phyloP scores from a whole-genome alignment of 2,113 vertebrate species.

The Aldabrachelys gigantea region DNA sequence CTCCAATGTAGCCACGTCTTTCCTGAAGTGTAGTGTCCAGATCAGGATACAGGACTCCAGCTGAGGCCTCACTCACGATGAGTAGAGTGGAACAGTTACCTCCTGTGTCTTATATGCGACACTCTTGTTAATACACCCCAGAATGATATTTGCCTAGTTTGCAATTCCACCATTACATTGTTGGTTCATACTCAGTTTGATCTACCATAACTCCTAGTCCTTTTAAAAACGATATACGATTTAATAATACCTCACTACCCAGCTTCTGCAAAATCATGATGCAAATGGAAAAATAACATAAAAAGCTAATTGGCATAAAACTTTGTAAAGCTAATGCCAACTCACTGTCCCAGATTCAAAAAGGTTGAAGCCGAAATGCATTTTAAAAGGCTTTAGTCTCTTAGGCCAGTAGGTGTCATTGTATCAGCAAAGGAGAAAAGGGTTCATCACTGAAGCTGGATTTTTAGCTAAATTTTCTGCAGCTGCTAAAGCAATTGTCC shows the following conservation, averaged over 20 bases:
- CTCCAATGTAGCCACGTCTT: background rate
- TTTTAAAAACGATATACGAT: background rate
- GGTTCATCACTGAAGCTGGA: background rate
- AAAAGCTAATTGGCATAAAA: background rate
- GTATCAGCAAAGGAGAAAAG: background rate
- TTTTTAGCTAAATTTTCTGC: background rate
- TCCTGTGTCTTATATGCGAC: background rate
- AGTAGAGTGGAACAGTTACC: no score
- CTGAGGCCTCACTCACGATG: no score
- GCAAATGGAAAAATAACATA: no score
- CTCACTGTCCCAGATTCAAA: background rate
- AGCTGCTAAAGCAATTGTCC: background rate
- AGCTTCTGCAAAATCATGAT: background rate
- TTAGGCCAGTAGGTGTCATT: background rate
- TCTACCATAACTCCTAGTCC: no score
- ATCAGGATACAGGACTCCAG: no score
- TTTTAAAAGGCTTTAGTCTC: background rate
- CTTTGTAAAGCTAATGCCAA: background rate
- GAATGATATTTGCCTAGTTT: background rate
- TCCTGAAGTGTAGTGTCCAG: background rate
- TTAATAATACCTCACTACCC: background rate
- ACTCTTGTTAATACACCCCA: background rate
- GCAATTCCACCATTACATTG: background rate
- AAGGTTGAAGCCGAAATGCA: background rate
- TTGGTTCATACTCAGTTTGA: background rate